Base-by-base conservation (phyloP, 2,113 vertebrate species). In the Oplegnathus fasciatus region DNA sequence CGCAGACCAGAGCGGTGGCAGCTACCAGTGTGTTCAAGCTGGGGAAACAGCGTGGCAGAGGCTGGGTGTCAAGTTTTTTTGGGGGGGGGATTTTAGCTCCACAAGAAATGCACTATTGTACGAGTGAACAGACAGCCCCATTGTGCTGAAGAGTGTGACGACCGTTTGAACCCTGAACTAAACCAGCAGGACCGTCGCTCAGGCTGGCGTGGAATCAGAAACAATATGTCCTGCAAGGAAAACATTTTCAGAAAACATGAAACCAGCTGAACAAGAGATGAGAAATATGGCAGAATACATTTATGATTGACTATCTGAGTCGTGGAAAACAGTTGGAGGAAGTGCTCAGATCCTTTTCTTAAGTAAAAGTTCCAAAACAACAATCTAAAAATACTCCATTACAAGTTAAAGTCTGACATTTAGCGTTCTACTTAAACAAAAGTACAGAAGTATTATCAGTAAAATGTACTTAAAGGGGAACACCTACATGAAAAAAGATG, bases 101-200 rank as follows among this genome's bases (percentile, higher is more conserved):
- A 37, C 20, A 71, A 86, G 69, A 89, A 77, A 78, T 24, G 6
- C 65, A 55, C 80, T 46, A 78, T 86, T 91, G 88, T 93, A 24
- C 0, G 0, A 70, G 40, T 40, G 30, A 83, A 90, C 87, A 90
- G 87, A 83, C 64, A 26, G 83, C 9, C 13, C 2, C 81, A 86
- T 86, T 91, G 90, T 85, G 82, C 37, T 4, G 40, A 48, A 24
- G 50, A 78, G 72, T 70, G 87, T 80, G 78, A 72, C 65, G 69
- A 50, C 66, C 2, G 44, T 74, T 88, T 86, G 83, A 84, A 87
- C 88, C 78, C 60, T 79, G 86, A 91, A 62, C 72, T 54, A 15
- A 84, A 80, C 44, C 77, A 83, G 62, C 82, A 57, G 71, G 58
- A 50, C 78, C 2, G 34, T 61, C 0, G 32, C 67, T 73, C 55